These are phyloP conservation scores for Epistrophe grossulariae DNA, from an alignment of 2,888 invertebrate genomes.

Conservation along the genomic window DNA sequence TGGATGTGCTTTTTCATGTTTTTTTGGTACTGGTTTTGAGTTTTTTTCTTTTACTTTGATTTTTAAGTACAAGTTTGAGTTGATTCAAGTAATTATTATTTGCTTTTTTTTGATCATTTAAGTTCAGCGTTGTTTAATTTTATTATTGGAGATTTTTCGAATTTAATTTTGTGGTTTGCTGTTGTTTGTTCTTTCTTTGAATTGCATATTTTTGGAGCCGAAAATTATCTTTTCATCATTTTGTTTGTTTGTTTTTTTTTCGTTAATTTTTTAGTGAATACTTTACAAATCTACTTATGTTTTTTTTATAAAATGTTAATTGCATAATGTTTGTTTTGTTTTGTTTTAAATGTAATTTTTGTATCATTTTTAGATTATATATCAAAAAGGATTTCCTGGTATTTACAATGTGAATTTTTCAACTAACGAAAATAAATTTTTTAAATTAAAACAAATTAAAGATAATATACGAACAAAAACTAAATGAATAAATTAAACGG, in stretches of 20 bases:
- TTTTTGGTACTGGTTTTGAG: conserved; percentile 16
- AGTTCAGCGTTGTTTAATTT: conserved; percentile 56
- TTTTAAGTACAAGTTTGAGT: conserved; percentile 43
- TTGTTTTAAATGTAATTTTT: conserved; percentile 74
- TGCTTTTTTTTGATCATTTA: conserved; percentile 43
- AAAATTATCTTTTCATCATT: conserved; percentile 70
- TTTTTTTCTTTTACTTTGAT: not conserved
- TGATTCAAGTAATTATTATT: conserved; percentile 13
- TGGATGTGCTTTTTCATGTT: conserved; percentile 48
- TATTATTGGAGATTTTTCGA: conserved; percentile 65
- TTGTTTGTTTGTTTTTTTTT: conserved; percentile 30
- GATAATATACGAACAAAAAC: not conserved
- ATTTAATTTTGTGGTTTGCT: conserved; percentile 46
- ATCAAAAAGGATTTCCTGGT: conserved; percentile 68
- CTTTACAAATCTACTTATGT: conserved; percentile 75
- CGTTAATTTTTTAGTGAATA: conserved; percentile 59
- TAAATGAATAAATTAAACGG: conserved; percentile 53
- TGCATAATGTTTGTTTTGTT: conserved; percentile 79
- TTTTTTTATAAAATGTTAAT: conserved; percentile 69
- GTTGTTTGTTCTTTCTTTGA: conserved; percentile 60
- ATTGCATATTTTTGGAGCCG: conserved; percentile 75
- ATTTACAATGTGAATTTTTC: conserved; percentile 67
- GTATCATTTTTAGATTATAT: conserved; percentile 70
- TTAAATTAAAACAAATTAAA: conserved; percentile 9
- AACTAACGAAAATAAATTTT: conserved; percentile 11